Evolutionary conservation across 2,113 vertebrate species (phyloP).

Genomic region (Bufo bufo): DNA sequence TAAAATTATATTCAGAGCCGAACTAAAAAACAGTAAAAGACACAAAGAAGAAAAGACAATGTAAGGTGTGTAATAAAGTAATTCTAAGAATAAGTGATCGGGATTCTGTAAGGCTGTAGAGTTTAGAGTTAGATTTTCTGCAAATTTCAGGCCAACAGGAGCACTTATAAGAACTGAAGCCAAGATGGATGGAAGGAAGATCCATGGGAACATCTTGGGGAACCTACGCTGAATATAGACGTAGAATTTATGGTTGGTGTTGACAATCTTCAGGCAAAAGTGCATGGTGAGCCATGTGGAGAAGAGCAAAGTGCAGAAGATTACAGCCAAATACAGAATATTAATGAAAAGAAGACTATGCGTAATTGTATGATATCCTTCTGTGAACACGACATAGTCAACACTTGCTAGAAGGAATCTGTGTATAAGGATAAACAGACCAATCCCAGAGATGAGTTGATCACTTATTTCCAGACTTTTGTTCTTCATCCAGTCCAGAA

Average conservation of each 20-base stretch:
- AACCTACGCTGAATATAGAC: background rate
- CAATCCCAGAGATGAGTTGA: background rate
- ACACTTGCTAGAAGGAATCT: background rate
- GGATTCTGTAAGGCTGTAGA: background rate
- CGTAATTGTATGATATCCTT: accelerated
- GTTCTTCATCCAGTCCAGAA: slow-evolving; percentile 6
- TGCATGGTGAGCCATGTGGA: slow-evolving; percentile 12
- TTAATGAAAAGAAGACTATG: background rate
- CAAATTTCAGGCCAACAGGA: background rate
- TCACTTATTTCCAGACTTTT: background rate
- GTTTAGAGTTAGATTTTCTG: background rate
- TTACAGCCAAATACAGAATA: background rate
- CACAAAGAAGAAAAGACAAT: background rate
- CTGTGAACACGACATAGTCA: background rate
- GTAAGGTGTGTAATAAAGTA: background rate
- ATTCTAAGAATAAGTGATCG: background rate
- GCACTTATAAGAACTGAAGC: background rate
- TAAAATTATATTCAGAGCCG: background rate
- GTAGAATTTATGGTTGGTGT: background rate
- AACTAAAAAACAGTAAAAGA: background rate
- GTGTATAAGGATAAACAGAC: background rate
- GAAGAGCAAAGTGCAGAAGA: background rate
- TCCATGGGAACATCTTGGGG: background rate
- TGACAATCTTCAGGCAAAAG: slow-evolving; percentile 6
- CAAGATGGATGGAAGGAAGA: background rate